Percentiles rank a stretch among this genome's conserved stretches.
phyloP scores from a whole-genome alignment of 2,888 invertebrate species.

The Orthosia gracilis region DNA sequence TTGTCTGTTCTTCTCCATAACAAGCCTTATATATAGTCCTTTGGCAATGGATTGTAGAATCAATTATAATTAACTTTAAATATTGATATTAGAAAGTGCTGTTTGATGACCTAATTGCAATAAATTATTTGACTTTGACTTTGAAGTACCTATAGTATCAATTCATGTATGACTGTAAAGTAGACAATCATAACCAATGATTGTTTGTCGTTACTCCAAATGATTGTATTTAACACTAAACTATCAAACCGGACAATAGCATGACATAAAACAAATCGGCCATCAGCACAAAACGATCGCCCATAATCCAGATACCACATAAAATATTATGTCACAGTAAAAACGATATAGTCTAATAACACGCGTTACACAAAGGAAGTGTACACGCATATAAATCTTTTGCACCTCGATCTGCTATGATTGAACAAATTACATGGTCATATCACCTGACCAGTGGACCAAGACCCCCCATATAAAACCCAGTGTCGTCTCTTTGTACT shows the following conservation, averaged over 20 bases:
- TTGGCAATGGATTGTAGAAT: too few relatives aligned
- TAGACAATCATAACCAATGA: not conserved
- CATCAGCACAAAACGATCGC: slow-evolving; percentile 34
- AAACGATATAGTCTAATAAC: slow-evolving; percentile 62
- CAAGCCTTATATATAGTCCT: too few relatives aligned
- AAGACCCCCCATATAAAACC: slow-evolving; percentile 45
- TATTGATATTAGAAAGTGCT: too few relatives aligned
- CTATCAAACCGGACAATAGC: slow-evolving; percentile 39
- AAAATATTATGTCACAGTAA: slow-evolving; percentile 64
- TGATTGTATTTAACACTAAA: slow-evolving; percentile 17
- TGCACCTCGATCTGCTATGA: slow-evolving; percentile 73
- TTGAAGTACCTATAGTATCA: too few relatives aligned
- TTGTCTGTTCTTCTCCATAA: too few relatives aligned
- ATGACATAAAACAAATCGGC: slow-evolving; percentile 50
- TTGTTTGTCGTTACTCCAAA: slow-evolving; percentile 6
- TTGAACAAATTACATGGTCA: slow-evolving; percentile 75
- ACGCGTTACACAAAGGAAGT: slow-evolving; percentile 60
- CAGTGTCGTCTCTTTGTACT: slow-evolving; percentile 32
- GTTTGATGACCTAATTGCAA: too few relatives aligned
- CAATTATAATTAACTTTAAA: too few relatives aligned
- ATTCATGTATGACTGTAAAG: not conserved
- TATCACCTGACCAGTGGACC: slow-evolving; percentile 48
- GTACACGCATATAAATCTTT: slow-evolving; percentile 72
- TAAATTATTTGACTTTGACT: too few relatives aligned
- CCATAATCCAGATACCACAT: slow-evolving; percentile 50